Base-by-base conservation (phyloP, 1,140 invertebrate genomes). In the Cephus cinctus region DNA sequence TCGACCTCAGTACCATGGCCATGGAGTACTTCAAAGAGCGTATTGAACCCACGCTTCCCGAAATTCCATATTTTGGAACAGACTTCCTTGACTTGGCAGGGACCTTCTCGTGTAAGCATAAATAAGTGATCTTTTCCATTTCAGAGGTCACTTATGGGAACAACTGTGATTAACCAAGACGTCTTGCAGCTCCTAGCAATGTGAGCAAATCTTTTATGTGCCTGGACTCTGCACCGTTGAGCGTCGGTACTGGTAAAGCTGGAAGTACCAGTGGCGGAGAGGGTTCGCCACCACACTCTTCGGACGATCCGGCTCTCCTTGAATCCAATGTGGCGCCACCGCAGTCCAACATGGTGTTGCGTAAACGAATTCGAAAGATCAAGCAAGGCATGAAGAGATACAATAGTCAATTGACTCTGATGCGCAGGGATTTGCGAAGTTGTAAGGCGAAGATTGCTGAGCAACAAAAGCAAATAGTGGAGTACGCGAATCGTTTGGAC, bases 1-100 rank as follows among this genome's bases (percentile, higher is more conserved):
- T 92, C 78, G 91, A 93, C 79, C 77, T 94, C 39, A 92, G 89
- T 20, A 92, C 90, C 16, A 93, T 93, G 90, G 90, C 91, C 18
- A 92, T 93, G 89, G 90, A 94, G 71, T 93, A 92, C 73, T 94
- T 93, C 61, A 92, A 92, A 69, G 91, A 94, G 73, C 86, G 86
- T 53, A 91, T 94, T 64, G 90, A 93, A 70, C 88, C 90, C 22
- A 87, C 85, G 49, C 77, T 94, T 53, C 90, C 90, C 19, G 89
- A 92, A 71, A 89, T 94, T 51, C 86, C 88, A 15, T 92, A 90
- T 71, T 91, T 92, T 75, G 86, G 86, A 50, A 83, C 88, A 19
- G 88, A 91, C 66, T 91, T 91, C 69, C 78, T 89, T 53, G 85
- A 88, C 69, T 83, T 86, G 44, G 81, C 85, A 45, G 81, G 79